These are phyloP conservation scores for Drosophila jambulina DNA, from an alignment of 1,140 invertebrate genomes.

Conservation along the genomic window DNA sequence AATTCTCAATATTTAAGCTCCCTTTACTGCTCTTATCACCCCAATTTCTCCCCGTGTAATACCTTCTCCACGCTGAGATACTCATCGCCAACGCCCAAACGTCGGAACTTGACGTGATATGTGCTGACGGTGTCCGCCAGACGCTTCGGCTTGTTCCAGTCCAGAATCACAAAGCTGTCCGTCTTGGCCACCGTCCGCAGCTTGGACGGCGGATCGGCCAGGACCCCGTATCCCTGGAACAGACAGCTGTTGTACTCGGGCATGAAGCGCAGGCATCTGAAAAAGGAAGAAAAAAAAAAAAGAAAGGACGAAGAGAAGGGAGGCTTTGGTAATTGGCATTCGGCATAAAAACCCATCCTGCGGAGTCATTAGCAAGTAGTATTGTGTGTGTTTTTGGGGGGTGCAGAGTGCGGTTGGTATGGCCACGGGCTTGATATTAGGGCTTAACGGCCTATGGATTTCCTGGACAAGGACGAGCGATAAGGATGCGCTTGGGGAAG, in stretches of 20 bases:
- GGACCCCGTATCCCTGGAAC: slow-evolving; percentile 92
- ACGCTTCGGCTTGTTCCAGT: slow-evolving; percentile 90
- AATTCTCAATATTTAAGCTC: neutral
- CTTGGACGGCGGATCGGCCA: slow-evolving; percentile 89
- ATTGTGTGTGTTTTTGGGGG: slow-evolving; percentile 19
- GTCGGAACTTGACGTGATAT: slow-evolving; percentile 89
- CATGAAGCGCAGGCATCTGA: slow-evolving; percentile 92
- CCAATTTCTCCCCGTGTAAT: slow-evolving; percentile 25
- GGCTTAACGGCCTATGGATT: slow-evolving; percentile 42
- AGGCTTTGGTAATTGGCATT: slow-evolving; percentile 47
- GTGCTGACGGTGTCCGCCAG: slow-evolving; percentile 90
- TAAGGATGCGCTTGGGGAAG: slow-evolving; percentile 27
- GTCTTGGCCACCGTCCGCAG: slow-evolving; percentile 90
- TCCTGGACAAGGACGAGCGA: slow-evolving; percentile 8
- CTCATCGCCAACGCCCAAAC: slow-evolving; percentile 86
- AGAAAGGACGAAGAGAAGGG: neutral
- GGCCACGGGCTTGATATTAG: slow-evolving; percentile 29
- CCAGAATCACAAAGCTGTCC: slow-evolving; percentile 90
- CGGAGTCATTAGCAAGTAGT: slow-evolving; percentile 45
- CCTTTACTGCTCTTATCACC: neutral
- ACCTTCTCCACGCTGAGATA: slow-evolving; percentile 87
- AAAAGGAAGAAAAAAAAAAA: neutral
- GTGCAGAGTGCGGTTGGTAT: slow-evolving; percentile 3
- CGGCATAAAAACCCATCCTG: slow-evolving; percentile 47
- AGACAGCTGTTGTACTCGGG: slow-evolving; percentile 91